Evolutionary conservation across 2,888 invertebrate species (phyloP), one percentile per base, ranked within the genome.

Genomic region (Timema podura): DNA sequence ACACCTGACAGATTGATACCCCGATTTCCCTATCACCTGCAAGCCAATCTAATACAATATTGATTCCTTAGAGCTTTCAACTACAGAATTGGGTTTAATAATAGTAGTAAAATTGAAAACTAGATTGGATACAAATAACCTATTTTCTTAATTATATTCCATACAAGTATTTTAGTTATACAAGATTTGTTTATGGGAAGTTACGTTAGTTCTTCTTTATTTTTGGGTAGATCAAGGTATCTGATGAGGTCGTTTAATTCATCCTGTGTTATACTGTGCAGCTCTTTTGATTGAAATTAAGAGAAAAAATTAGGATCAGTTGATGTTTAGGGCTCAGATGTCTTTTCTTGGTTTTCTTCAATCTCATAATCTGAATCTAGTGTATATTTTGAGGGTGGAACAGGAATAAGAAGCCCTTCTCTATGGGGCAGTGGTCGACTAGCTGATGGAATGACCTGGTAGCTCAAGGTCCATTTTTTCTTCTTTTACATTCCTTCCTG

Each of bases 121-220:
- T 30, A 30, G 30, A 30, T 30, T 30, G 30, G 30, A 30, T 30
- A 3, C 1, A 30, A 30, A 30, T 30, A 30, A 30, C 30, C 30
- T 30, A 30, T 30, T 30, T 30, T 30, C 30, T 3, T 30, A 30
- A 30, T 30, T 30, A 30, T 3, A 30, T 30, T 30, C 30, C 30
- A 30, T 30, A 30, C 30, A 30, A 30, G 30, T 30, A 30, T 30
- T 30, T 30, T 30, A 30, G 30, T 30, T 30, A 30, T 3, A 30
- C 3, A 3, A 30, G 30, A 2, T 30, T 30, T 30, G 30, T 30
- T 30, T 30, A 30, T 30, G 30, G 30, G 30, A 30, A 30, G 30
- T n/a, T n/a, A n/a, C n/a, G n/a, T n/a, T n/a, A 59, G 59, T 30
- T 59, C 3, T 59, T 15, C 59, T 59, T 59, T 59, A 30, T 59